Base-by-base conservation (phyloP, 2,797 vertebrate species). In the Sardinella longiceps region DNA sequence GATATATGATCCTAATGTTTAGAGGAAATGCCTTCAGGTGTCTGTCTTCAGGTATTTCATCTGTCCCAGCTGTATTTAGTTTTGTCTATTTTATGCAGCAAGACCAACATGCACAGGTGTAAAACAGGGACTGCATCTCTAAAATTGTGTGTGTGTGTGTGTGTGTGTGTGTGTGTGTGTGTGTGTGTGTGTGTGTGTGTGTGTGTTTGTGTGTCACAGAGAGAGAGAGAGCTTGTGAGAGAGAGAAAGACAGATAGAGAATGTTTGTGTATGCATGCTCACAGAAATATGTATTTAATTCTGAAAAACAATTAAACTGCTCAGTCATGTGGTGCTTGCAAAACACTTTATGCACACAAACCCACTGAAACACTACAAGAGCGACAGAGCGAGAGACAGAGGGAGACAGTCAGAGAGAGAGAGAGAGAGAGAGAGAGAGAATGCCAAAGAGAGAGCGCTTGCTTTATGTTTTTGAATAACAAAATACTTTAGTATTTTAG, bases 271-370 rank as follows among this genome's bases (percentile, higher is more conserved):
- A 74, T 39, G 66, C 66, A 77, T 77, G 33, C 37, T 77, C 37
- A 14, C 3, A 43, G 70, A 77, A 33, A 10, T 77, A 30, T 74
- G 66, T 20, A 77, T 77, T 77, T 77, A 18, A 33, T 37, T 74
- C 11, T 37, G 66, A 74, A 74, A 74, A 74, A 74, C 30, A 74
- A 74, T 74, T 74, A 74, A 74, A 74, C 66, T 74, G 66, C 30
- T 74, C 66, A 37, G 3, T 74, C 30, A 74, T 74, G 66, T 74
- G 66, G 66, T 74, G 14, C 30, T 37, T 74, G 14, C 60, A n/a
- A n/a, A 66, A 30, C 3, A 66, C 25, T 66, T 58, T 58, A 58
- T 58, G 5, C n/a, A 63, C 58, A 63, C 15, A 74, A 74, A n/a
- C 20, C 20, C 66, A 37, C 14, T 74, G 30, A 74, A 74, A 74